Percentiles rank a stretch among this genome's conserved stretches.
phyloP scores from a whole-genome alignment of 2,797 vertebrate genomes.

The Numenius phaeopus region DNA sequence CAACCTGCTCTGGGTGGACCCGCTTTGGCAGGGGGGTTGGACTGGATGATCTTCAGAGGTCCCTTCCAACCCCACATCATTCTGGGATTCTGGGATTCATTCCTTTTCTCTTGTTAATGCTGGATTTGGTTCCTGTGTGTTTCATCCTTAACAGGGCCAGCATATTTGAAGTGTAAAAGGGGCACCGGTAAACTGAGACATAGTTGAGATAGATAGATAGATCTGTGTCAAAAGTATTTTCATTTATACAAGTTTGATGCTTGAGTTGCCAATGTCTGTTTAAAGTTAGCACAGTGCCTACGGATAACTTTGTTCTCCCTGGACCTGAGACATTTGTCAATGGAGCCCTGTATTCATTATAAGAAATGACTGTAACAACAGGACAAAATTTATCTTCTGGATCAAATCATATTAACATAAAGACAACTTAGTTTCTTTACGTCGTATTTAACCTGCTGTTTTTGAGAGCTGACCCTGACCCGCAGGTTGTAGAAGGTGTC shows the following conservation, averaged over 20 bases:
- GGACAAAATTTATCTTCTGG: not conserved
- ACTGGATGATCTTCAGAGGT: too few species aligned
- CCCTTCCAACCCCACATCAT: too few species aligned
- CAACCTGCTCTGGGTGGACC: too few species aligned
- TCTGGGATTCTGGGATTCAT: not conserved
- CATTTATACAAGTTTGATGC: not conserved
- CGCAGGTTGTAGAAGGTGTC: not conserved
- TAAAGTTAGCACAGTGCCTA: not conserved
- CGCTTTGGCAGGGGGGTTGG: too few species aligned
- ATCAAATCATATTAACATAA: not conserved
- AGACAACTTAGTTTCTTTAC: not conserved
- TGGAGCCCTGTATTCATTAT: not conserved
- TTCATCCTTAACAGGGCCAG: not conserved
- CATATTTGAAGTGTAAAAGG: not conserved
- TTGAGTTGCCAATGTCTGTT: not conserved
- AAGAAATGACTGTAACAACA: not conserved
- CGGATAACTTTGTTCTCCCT: not conserved
- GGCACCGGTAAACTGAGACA: not conserved
- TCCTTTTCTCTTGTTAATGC: not conserved
- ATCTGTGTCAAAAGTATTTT: not conserved
- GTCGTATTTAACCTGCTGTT: not conserved
- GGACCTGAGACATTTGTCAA: not conserved
- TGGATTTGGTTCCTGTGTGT: not conserved
- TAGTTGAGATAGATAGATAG: not conserved
- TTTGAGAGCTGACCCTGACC: not conserved